Evolutionary conservation across 2,113 vertebrate genomes (phyloP), one percentile per base, ranked within the genome.

Genomic region (Coptodon bakossiorum): DNA sequence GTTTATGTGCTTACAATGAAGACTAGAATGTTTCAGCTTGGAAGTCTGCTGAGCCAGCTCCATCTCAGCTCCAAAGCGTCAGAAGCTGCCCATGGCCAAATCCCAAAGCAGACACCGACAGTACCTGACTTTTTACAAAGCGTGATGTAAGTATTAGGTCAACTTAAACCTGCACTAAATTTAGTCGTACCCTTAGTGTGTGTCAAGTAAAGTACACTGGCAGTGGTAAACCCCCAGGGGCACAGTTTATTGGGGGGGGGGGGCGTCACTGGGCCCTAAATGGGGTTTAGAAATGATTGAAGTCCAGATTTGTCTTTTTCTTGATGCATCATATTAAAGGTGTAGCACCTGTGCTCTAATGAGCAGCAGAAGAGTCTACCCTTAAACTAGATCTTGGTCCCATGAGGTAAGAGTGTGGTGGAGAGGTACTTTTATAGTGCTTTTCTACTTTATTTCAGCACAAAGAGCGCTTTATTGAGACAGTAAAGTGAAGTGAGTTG

Each of bases 81-180:
- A 85, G 91, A 92, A 79, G 89, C 36, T 53, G 27, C 76, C 52
- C 52, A 14, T 71, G 68, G 85, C 54, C 83, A 84, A 27, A 91
- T n/a, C 38, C 19, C 57, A 12, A 86, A 66, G 13, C 79, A 80
- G 76, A 38, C 88, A 11, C 85, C 82, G 50, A 85, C 91, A 24
- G 91, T 92, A 9, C 78, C 95, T 34, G 95, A 95, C 6, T 94
- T 97, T 66, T 10, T 95, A 29, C 89, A 94, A 3, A 89, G 85
- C 14, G 85, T 94, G 57, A 90, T 89, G 96, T 96, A 66, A 61
- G 91, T 40, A 13, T n/a, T 54, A n/a, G 10, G 27, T 13, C 17
- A 78, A 52, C 4, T 50, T 78, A 31, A 40, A 56, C 14, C 24
- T 54, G 4, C 1, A 29, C 13, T 29, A 29, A 38, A 8, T 4